Evolutionary conservation across 2,888 invertebrate species (phyloP), one percentile per base, ranked within the genome.

Genomic region (Bedellia somnulentella): DNA sequence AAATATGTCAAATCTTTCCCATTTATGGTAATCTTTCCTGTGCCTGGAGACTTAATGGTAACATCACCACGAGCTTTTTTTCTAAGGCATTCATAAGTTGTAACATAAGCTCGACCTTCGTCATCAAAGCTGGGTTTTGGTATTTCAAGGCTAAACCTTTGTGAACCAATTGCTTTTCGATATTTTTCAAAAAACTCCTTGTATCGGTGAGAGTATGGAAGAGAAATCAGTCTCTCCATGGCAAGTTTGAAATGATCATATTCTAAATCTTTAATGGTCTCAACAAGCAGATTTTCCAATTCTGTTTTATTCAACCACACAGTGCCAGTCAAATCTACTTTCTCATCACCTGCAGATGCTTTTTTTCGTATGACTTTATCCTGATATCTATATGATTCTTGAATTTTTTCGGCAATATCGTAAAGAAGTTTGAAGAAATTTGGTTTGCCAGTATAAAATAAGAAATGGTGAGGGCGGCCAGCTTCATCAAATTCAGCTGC

Each of bases 391-490:
- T 89, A 78, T 15, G 88, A 50, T 18, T 80, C 76, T 43, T 85
- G 79, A 15, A 90, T 79, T 42, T 84, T 77, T 35, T 82, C 82
- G 12, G 83, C 85, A 48, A 86, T 80, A 51, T 89, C 95, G 75
- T 89, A 86, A 43, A 97, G 67, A 4, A 87, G 50, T 49, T 88
- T 81, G 54, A 88, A 93, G 56, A 86, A 97, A 54, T 90, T 89
- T 0, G 95, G 89, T 49, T 81, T 86, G 24, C 84, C 82, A 0
- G 98, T 98, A 55, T 96, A 99, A 63, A 96, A 99, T 40, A 98
- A 73, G 36, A 82, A 85, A 62, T 97, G 93, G 55, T 85, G 84
- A 2, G 99, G 98, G 43, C 95, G 79, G 1, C 99, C 99, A 39
- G 84, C 83, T 51, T 85, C 83, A 62, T 93, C 93, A 70, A 96